These are phyloP conservation scores for Euphonia xanthogaster DNA, from an alignment of 2,797 vertebrate genomes.

Conservation along the genomic window DNA sequence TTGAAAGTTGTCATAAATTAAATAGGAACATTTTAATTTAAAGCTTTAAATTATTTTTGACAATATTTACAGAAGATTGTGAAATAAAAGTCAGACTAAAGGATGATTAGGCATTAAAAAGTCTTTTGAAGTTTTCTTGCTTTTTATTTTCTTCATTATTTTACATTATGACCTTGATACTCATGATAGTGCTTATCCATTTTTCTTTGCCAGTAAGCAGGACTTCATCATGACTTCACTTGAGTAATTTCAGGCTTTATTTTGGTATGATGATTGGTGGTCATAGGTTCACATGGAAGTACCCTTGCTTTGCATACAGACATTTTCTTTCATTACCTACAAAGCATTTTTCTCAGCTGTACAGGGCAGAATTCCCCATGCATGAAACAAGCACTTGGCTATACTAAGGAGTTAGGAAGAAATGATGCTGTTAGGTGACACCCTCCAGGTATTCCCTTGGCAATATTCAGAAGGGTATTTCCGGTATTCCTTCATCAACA, in stretches of 20 bases:
- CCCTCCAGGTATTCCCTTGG: not conserved
- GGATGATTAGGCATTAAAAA: not conserved
- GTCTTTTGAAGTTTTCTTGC: not conserved
- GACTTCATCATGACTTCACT: not conserved
- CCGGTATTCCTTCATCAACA: not conserved
- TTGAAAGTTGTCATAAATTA: not conserved
- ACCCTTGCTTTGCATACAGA: not conserved
- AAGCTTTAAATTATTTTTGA: constrained; percentile 24
- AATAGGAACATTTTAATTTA: not conserved
- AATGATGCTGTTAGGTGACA: not conserved
- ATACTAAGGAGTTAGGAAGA: not conserved
- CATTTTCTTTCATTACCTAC: not conserved
- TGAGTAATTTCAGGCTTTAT: not conserved
- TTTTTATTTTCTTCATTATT: not conserved
- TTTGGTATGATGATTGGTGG: not conserved
- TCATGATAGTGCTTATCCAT: not conserved
- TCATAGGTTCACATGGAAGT: not conserved
- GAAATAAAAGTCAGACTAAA: not conserved
- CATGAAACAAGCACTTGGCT: not conserved
- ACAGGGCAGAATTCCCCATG: not conserved
- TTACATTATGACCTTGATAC: not conserved
- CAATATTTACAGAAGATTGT: not conserved
- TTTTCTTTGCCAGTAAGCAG: not conserved
- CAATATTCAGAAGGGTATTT: not conserved
- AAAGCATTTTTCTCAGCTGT: not conserved